Conservation (phyloP, 2,888 invertebrate genomes). For the Rhagonycha fulva region DNA sequence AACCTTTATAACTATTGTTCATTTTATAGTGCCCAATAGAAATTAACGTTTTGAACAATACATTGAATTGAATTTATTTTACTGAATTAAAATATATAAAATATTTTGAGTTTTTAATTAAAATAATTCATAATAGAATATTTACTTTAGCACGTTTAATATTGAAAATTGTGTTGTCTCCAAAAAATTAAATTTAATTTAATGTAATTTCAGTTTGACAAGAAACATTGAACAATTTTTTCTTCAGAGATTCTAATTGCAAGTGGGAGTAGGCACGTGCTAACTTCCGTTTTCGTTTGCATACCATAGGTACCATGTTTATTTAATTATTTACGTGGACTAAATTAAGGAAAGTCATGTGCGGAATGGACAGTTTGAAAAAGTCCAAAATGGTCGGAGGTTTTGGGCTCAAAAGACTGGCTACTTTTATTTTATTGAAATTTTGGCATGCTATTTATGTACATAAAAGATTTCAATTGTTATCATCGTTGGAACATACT, state of each 20-base stretch:
- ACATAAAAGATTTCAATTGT: no score
- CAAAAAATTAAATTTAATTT: background rate
- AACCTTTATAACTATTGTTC: background rate
- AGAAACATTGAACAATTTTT: background rate
- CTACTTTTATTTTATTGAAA: no score
- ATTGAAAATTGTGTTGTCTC: background rate
- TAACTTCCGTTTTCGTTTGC: background rate
- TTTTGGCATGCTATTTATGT: no score
- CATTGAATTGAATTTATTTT: background rate
- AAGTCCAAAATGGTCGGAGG: no score
- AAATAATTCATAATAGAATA: no score
- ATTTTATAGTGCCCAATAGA: background rate
- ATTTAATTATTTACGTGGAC: background rate
- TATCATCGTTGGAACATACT: no score
- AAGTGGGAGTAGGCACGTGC: background rate
- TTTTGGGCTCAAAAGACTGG: no score
- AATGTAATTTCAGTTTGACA: background rate
- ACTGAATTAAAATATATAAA: no score
- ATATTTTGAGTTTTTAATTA: no score
- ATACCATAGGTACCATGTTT: background rate
- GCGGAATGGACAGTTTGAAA: no score
- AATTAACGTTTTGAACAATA: background rate
- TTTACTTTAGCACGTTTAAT: no score
- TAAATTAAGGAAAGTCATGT: background rate
- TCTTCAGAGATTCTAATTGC: background rate